Base-by-base conservation (phyloP, 1,140 invertebrate species). In the Samia ricini region DNA sequence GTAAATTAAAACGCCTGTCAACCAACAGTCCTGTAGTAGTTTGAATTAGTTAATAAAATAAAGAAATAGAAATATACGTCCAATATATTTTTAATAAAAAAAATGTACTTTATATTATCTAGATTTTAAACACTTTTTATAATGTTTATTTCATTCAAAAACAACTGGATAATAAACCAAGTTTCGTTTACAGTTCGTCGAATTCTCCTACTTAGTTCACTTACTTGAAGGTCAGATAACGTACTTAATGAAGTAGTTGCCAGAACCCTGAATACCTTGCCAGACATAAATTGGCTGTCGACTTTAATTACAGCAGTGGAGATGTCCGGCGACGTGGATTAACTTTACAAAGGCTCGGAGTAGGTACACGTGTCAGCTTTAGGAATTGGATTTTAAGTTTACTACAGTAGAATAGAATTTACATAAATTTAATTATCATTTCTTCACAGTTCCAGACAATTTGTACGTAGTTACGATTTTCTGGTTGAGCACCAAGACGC, bases 291-390 rank as follows among this genome's bases (percentile, higher is more conserved):
- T 57, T 57, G 56, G 56, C n/a, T 57, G 24, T 18, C 33, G 33
- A 42, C 56, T 57, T 57, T 57, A 57, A 57, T 57, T 57, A 57
- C 29, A 24, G 33, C 8, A 26, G 15, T 18, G 18, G 22, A 24
- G 54, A 57, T 57, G 56, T 20, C 56, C 56, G 24, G 26, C 15
- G 24, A 57, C 56, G 56, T 57, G 56, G 33, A 29, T n/a, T 12
- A 42, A 57, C 56, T 57, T 33, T 19, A 3, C 36, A 57, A 57
- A n/a, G 33, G 1, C 29, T 15, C 8, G 50, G 6, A 23, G n/a
- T n/a, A n/a, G n/a, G n/a, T 23, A 24, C 52, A 55, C 22, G 52
- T 24, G 15, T 55, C 33, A 15, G 33, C 33, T 55, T 22, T 22
- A 55, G 22, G 15, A 21, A 55, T 15, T 55, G 12, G 19, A 24